Conservation (phyloP, 1,140 invertebrate genomes). For the Ptiloglossa arizonensis region DNA sequence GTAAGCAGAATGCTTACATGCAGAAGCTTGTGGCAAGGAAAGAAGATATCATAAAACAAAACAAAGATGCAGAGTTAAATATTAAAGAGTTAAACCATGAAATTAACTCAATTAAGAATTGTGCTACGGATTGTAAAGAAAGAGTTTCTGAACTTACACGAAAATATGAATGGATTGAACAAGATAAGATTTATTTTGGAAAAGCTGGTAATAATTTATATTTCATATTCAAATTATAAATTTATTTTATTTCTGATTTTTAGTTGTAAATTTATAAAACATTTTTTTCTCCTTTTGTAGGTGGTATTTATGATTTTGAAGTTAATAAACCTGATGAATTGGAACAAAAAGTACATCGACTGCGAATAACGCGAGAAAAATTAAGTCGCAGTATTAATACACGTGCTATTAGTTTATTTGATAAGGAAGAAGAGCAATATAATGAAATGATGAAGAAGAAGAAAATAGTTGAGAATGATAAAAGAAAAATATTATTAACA, state of each 20-base stretch:
- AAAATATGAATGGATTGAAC: constrained; percentile 89
- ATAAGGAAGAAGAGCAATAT: constrained; percentile 93
- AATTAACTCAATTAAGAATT: constrained; percentile 82
- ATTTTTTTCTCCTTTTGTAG: constrained; percentile 60
- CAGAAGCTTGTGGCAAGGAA: constrained; percentile 84
- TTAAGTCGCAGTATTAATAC: constrained; percentile 91
- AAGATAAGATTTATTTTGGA: constrained; percentile 91
- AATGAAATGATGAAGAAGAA: constrained; percentile 91
- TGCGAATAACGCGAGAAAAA: constrained; percentile 87
- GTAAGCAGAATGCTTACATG: constrained; percentile 90
- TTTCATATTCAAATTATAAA: neutral
- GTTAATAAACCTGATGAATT: constrained; percentile 78
- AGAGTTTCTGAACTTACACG: constrained; percentile 80
- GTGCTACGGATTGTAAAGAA: constrained; percentile 74
- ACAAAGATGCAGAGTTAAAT: constrained; percentile 86
- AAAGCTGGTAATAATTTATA: constrained; percentile 83
- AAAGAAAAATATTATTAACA: constrained; percentile 90
- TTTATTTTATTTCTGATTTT: constrained; percentile 6
- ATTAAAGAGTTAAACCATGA: constrained; percentile 91
- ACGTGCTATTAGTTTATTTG: constrained; percentile 92
- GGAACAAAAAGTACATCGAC: constrained; percentile 83
- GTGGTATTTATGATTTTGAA: constrained; percentile 78
- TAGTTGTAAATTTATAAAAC: constrained; percentile 1
- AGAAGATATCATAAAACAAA: constrained; percentile 87
- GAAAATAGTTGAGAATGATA: constrained; percentile 92